Conservation (phyloP, 2,797 vertebrate genomes). For the Rousettus madagascariensis region DNA sequence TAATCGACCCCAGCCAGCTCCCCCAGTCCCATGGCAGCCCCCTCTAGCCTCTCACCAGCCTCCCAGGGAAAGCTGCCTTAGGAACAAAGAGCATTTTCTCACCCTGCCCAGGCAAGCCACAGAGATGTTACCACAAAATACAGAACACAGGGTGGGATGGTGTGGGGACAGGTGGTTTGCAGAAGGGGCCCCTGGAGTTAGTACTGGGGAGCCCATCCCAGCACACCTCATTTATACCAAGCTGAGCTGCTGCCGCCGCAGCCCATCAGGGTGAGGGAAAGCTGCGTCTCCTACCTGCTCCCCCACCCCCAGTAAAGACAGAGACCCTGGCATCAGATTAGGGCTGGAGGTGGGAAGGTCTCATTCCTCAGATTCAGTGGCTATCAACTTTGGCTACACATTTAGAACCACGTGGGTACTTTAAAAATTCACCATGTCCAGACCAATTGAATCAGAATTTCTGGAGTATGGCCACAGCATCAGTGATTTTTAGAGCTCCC, state of each 20-base stretch:
- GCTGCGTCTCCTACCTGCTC: rapidly evolving
- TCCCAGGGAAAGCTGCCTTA: not conserved
- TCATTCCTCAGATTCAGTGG: not conserved
- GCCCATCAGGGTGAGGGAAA: not conserved
- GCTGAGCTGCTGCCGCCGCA: not conserved
- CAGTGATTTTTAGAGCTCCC: not conserved
- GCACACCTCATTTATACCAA: not conserved
- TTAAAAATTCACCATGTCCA: not conserved
- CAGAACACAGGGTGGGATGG: not conserved
- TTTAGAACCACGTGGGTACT: not conserved
- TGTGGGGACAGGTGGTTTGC: not conserved
- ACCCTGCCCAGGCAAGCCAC: not conserved
- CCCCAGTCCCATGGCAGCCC: not conserved
- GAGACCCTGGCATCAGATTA: rapidly evolving
- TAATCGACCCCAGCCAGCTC: not conserved
- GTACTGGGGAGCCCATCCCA: not conserved
- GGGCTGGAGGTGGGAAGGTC: not conserved
- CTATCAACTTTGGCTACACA: not conserved
- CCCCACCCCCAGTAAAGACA: not conserved
- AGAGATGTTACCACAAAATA: not conserved
- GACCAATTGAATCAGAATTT: not conserved
- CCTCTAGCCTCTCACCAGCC: not conserved
- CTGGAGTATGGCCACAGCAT: rapidly evolving
- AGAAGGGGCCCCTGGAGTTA: not conserved
- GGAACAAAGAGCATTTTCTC: not conserved